Base-by-base conservation (phyloP, 2,888 invertebrate species). In the Dinocampus coccinellae region DNA sequence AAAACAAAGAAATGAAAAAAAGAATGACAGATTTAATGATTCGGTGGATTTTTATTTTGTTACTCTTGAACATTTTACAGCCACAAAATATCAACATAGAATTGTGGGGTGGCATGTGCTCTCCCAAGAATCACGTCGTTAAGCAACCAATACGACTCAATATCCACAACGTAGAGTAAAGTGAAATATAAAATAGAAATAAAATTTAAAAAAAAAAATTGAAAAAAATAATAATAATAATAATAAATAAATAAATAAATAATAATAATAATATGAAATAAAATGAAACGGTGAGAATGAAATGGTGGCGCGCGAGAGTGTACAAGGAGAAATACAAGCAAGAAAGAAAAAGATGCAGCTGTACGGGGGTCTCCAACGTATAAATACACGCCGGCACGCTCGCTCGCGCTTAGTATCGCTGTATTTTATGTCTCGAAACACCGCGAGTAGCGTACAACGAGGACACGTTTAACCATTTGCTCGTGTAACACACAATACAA, bases 331-430 rank as follows among this genome's bases (percentile, higher is more conserved):
- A 16, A 13, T 24, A 52, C 20, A 11, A 20, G 22, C 24, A 20
- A 52, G 26, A 60, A 36, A 36, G 60, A 36, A 33, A 52, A 53
- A 61, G 66, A 52, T 20, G 39, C 24, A 52, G 53, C 13, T 26
- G 36, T 22, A 52, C 16, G 53, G n/a, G n/a, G n/a, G 60, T 72
- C 65, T 68, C 42, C 62, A 52, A 57, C 77, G 83, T 85, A 86
- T 86, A 86, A 86, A 86, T 86, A 86, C 85, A 81, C 83, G 83
- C 80, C 76, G 78, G 76, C 72, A 75, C 79, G 80, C 77, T 80
- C 78, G 80, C 79, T 81, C 81, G 78, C 82, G 82, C 80, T 84
- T 85, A 85, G 85, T 86, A 79, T 79, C 79, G 76, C 79, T 80
- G 81, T 82, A 84, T 81, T 76, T 83, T 80, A 79, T 82, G 77